These are phyloP conservation scores for Rhinoderma darwinii DNA, from an alignment of 2,113 vertebrate species.

Conservation along the genomic window DNA sequence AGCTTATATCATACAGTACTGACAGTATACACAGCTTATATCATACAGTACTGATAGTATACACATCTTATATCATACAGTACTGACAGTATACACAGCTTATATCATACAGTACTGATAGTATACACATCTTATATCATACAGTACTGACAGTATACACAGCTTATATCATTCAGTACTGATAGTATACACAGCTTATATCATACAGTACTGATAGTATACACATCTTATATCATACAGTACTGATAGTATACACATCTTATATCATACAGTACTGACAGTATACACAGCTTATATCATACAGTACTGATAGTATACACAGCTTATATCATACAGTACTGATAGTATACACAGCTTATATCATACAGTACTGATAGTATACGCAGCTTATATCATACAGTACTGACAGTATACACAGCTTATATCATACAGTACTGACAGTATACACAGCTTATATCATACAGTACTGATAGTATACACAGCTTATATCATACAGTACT, in stretches of 20 bases:
- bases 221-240: too few relatives aligned
- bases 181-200: background rate
- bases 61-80: background rate
- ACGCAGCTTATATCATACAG: background rate
- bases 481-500: too few relatives aligned
- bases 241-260: background rate
- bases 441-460: background rate
- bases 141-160: too few relatives aligned
- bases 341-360: background rate
- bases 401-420: background rate
- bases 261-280: background rate
- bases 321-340: too few relatives aligned
- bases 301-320: slow-evolving; percentile 1
- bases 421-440: background rate
- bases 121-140: too few relatives aligned
- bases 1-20: background rate
- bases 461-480: slow-evolving; percentile 1
- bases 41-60: slow-evolving; percentile 10
- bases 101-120: slow-evolving; percentile 13
- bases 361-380: background rate
- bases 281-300: background rate
- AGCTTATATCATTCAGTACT: background rate
- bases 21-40: background rate
- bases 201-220: slow-evolving; percentile 10
- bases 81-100: background rate